Base-by-base conservation (phyloP, 92 coral and sea anemone species). In the Desmophyllum pertusum region DNA sequence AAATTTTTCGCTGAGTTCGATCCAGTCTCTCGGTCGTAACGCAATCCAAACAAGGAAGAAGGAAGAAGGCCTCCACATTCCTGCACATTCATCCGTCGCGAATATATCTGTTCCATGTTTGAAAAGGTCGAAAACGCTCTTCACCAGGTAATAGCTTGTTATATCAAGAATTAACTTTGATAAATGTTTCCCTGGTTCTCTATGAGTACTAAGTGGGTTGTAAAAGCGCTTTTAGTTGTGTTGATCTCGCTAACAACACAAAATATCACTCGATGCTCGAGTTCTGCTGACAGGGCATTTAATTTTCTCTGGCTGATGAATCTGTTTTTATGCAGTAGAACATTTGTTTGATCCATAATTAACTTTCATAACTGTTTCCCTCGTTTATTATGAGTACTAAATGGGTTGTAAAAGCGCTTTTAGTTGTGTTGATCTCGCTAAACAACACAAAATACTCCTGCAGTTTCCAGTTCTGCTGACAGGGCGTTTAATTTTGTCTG, bases 1-100 rank as follows among this genome's bases (percentile, higher is more conserved):
- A 3, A 5, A 5, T 48, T 37, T 37, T 6, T 17, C 13, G 36
- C 25, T 29, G 25, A 67, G n/a, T 38, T 38, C 19, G 43, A 66
- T 35, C 71, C 71, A 66, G 72, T 19, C 72, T 67, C 72, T 50
- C 36, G 21, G 11, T 42, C 31, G 38, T 71, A 53, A 71, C 76
- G 55, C 76, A n/a, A 71, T 41, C 10, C 4, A 13, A 8, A 17
- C 14, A 45, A 45, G 14, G n/a, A n/a, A n/a, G n/a, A n/a, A n/a
- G n/a, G n/a, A n/a, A n/a, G n/a, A n/a, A n/a, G n/a, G n/a, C n/a
- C n/a, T n/a, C n/a, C n/a, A n/a, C n/a, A n/a, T n/a, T n/a, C n/a
- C n/a, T n/a, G n/a, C n/a, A n/a, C n/a, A n/a, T n/a, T n/a, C n/a
- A n/a, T n/a, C n/a, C n/a, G n/a, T n/a, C n/a, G n/a, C n/a, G n/a